A percentile compares a stretch with the other conserved stretches of the same genome.
Evolutionary conservation across 1,140 invertebrate species (phyloP).

Genomic region (Heliconius eleuchia): DNA sequence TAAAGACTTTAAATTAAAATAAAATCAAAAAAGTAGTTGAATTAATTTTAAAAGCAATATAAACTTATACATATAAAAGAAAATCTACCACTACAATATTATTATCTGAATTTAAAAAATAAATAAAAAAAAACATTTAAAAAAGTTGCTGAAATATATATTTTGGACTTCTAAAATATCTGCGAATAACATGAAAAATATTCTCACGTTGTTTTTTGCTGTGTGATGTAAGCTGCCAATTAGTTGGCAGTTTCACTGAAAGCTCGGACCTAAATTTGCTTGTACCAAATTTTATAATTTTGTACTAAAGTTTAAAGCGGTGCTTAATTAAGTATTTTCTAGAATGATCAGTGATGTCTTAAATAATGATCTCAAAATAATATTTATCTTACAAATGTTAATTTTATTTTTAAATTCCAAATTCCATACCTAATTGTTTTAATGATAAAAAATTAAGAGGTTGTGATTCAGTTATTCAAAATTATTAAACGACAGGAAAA

Average conservation of each 20-base stretch:
- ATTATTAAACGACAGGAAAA: background rate
- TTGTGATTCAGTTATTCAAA: too few relatives aligned
- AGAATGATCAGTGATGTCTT: background rate
- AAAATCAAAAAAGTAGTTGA: too few relatives aligned
- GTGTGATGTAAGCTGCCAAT: constrained; percentile 25
- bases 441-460: too few relatives aligned
- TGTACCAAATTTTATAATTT: constrained; percentile 7
- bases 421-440: too few relatives aligned
- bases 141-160: background rate
- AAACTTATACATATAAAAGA: too few relatives aligned
- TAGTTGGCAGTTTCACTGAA: constrained; percentile 11
- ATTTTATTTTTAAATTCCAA: too few relatives aligned
- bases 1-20: too few relatives aligned
- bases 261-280: background rate
- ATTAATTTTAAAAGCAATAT: too few relatives aligned
- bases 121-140: background rate
- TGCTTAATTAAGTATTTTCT: background rate
- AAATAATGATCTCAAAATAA: background rate
- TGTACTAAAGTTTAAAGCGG: background rate
- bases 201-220: constrained; percentile 14
- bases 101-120: background rate
- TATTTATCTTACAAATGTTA: too few relatives aligned
- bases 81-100: too few relatives aligned
- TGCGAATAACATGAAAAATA: constrained; percentile 3
- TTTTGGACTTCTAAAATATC: background rate